Evolutionary conservation across 1,140 invertebrate species (phyloP), one percentile per base, ranked within the genome.

Genomic region (Zophobas atratus): DNA sequence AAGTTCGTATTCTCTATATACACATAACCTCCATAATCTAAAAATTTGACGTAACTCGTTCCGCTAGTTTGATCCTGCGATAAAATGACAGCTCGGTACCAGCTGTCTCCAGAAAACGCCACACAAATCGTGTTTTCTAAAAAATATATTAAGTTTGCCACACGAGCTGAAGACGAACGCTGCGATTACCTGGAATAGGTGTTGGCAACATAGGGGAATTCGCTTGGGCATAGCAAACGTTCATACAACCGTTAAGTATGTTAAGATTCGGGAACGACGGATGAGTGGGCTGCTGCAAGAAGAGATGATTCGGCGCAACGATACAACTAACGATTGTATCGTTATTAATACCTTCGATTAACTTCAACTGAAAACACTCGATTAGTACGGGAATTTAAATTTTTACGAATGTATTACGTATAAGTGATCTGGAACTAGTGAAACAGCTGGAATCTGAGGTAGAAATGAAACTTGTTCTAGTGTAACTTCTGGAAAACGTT

Each of bases 1-100:
- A 98, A 90, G 76, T 91, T 87, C 34, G 90, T 87, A 78, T 93
- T 93, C 78, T 91, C 90, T n/a, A 98, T 89, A 46, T 89, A 90
- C 82, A 92, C 91, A 86, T 95, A 99, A 56, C 97, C 98, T 36
- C 98, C 98, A 86, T 97, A 97, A 88, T 99, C 98, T 0, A 99
- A 92, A 85, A 97, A 93, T 87, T 94, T 94, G 41, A 98, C 91
- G 75, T 96, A 89, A 84, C 94, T 94, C n/a, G 91, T 89, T 76
- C 92, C 89, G 55, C 89, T 91, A 51, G 92, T 91, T 74, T 91
- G 87, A 83, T 94, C 92, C 2, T 90, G 89, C 53, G 91, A 90
- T 8, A 97, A 91, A 1, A 99, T 92, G 85, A 94, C 92, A 0
- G 94, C 96, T 81, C 98, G 91, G 85, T 95, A 97, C 98, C 98